Percentiles rank a stretch among this genome's conserved stretches.
phyloP scores from a whole-genome alignment of 2,113 vertebrate genomes.

The Lepisosteus osseus region DNA sequence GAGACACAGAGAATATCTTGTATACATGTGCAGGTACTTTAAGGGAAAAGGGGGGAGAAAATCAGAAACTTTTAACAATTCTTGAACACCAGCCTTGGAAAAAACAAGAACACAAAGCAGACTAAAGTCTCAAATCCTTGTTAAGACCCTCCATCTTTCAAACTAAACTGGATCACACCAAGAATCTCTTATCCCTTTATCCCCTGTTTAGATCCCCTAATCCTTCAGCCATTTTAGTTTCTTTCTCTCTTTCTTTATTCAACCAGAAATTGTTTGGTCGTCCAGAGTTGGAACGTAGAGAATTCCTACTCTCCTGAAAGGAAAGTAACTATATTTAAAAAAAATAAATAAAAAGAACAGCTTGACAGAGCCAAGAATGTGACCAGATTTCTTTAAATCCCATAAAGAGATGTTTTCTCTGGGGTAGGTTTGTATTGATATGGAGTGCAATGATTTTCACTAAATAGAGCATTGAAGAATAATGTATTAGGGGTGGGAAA shows the following conservation, averaged over 20 bases:
- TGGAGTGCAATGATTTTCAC: constrained; percentile 59
- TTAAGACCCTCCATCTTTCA: constrained; percentile 68
- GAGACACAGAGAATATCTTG: background rate
- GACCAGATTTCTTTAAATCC: constrained; percentile 59
- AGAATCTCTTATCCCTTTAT: constrained; percentile 64
- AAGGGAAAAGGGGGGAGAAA: background rate
- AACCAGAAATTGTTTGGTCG: constrained; percentile 65
- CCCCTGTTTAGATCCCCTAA: constrained; percentile 61
- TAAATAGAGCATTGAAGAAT: constrained; percentile 59
- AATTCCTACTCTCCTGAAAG: constrained; percentile 57
- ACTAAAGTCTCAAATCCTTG: constrained; percentile 66
- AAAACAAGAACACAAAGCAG: constrained; percentile 61
- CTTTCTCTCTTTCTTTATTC: constrained; percentile 51
- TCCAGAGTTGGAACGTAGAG: constrained; percentile 64
- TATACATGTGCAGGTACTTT: constrained; percentile 12
- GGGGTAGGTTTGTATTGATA: constrained; percentile 57
- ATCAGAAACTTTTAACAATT: constrained; percentile 42
- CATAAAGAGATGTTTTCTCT: constrained; percentile 68
- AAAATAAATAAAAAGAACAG: constrained; percentile 44
- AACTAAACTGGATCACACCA: constrained; percentile 70
- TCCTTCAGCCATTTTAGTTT: constrained; percentile 58
- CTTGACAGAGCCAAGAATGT: constrained; percentile 61
- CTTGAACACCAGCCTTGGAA: constrained; percentile 44
- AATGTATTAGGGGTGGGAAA: constrained; percentile 54
- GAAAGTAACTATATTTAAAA: constrained; percentile 61